Evolutionary conservation across 1,140 invertebrate species (phyloP).

Genomic region (Zaprionus kolodkinae): DNA sequence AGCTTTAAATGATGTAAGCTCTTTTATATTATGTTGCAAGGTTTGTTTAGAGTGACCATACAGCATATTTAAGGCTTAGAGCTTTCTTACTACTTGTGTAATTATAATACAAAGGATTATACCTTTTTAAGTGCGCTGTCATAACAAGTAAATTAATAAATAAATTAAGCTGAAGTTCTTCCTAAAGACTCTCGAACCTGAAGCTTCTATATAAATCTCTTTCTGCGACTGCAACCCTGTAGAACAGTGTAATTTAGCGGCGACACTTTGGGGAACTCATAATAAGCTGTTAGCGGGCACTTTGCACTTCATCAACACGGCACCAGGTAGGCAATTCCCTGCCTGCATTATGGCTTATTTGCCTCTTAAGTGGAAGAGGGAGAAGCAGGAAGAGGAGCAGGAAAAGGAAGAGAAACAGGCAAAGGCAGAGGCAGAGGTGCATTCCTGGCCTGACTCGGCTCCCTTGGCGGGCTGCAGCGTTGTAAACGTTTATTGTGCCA

Average conservation of each 20-base stretch:
- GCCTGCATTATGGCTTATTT: slow-evolving; percentile 2
- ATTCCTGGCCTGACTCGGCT: background rate
- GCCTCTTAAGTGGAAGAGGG: slow-evolving; percentile 5
- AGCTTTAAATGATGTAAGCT: too few relatives aligned
- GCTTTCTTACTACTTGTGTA: too few relatives aligned
- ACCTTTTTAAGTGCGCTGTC: too few relatives aligned
- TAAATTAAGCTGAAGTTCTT: background rate
- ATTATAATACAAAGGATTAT: too few relatives aligned
- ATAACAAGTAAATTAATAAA: too few relatives aligned
- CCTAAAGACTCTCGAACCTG: too few relatives aligned
- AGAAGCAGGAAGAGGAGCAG: background rate
- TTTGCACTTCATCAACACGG: slow-evolving; percentile 73
- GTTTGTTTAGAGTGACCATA: too few relatives aligned
- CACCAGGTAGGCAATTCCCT: slow-evolving; percentile 23
- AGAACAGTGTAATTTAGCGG: background rate
- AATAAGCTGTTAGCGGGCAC: slow-evolving; percentile 79
- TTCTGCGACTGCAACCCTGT: background rate
- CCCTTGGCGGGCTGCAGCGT: slow-evolving; percentile 35
- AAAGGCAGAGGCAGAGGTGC: background rate
- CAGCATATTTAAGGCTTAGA: too few relatives aligned
- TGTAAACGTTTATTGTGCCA: slow-evolving; percentile 80
- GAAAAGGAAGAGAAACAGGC: background rate
- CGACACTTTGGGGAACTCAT: slow-evolving; percentile 62
- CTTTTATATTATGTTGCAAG: too few relatives aligned
- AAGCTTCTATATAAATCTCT: too few relatives aligned